phyloP scores from a whole-genome alignment of 2,888 invertebrate genomes.

The Phaonia tiefii region DNA sequence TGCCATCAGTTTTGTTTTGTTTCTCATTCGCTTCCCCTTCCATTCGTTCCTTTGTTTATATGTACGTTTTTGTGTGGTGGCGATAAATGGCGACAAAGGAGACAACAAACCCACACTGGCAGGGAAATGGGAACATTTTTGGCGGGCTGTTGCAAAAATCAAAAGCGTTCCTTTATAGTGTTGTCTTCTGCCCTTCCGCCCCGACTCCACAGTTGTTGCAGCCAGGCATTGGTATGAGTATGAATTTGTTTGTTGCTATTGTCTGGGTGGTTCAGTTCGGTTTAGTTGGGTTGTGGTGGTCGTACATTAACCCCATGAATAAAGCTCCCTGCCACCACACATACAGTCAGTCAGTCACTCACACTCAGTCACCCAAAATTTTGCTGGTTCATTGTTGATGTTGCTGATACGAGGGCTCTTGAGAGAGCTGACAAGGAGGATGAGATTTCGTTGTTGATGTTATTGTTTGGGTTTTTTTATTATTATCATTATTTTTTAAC shows the following conservation, averaged over 20 bases:
- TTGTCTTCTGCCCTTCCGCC: background rate
- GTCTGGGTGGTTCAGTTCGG: slow-evolving; percentile 4
- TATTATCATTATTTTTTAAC: background rate
- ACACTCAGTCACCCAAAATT: background rate
- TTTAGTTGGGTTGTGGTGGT: background rate
- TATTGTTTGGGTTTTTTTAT: background rate
- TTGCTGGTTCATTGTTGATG: background rate
- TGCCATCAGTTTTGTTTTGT: background rate
- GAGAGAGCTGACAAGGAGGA: too few species aligned
- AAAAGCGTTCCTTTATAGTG: background rate
- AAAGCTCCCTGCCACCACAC: background rate
- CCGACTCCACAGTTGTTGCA: background rate
- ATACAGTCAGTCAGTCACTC: background rate
- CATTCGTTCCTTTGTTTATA: background rate
- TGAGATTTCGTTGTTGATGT: background rate
- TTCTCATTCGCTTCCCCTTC: background rate
- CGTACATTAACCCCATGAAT: slow-evolving; percentile 10
- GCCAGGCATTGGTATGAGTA: background rate
- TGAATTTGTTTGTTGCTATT: background rate
- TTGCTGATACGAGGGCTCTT: background rate
- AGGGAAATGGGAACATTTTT: slow-evolving; percentile 11
- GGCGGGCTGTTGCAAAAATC: slow-evolving; percentile 3
- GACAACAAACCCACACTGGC: too few species aligned
- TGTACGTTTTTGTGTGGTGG: background rate
- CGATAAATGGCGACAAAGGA: background rate